Conservation (phyloP, 2,797 vertebrate species). For the Phrynocephalus vlangalii region DNA sequence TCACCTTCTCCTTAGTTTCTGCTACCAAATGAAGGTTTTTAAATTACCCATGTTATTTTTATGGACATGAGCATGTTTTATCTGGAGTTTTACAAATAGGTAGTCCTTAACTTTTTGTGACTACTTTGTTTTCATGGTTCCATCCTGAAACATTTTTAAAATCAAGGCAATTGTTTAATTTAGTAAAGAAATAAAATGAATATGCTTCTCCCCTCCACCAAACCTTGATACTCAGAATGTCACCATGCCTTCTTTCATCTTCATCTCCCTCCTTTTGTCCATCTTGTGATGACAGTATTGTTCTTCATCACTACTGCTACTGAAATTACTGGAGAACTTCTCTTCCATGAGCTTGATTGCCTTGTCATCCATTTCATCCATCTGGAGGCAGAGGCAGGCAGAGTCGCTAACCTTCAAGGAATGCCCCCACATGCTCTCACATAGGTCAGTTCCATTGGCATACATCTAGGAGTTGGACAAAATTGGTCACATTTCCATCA, state of each 20-base stretch:
- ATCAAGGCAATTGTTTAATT: not conserved
- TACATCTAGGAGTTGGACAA: conserved; percentile 72
- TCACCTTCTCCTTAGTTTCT: not conserved
- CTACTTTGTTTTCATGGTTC: not conserved
- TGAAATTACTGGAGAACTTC: not conserved
- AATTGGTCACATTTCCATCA: conserved; percentile 32
- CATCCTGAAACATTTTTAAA: no score
- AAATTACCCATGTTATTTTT: not conserved
- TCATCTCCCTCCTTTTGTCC: conserved; percentile 35
- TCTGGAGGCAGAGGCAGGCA: conserved; percentile 76
- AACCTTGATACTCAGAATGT: conserved; percentile 50
- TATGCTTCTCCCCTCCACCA: not conserved
- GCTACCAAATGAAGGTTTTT: not conserved
- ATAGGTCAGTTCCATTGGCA: conserved; percentile 71
- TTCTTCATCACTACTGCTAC: conserved; percentile 53
- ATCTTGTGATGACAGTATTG: conserved; percentile 60
- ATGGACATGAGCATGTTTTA: not conserved
- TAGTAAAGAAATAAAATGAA: conserved; percentile 21
- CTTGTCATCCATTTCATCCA: conserved; percentile 70
- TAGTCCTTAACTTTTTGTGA: not conserved
- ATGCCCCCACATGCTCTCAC: conserved; percentile 74
- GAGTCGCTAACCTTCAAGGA: conserved; percentile 73
- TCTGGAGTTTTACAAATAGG: not conserved
- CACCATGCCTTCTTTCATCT: conserved; percentile 23
- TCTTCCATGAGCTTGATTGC: conserved; percentile 61